phyloP scores from a whole-genome alignment of 2,113 vertebrate genomes.

The Triplophysa dalaica region DNA sequence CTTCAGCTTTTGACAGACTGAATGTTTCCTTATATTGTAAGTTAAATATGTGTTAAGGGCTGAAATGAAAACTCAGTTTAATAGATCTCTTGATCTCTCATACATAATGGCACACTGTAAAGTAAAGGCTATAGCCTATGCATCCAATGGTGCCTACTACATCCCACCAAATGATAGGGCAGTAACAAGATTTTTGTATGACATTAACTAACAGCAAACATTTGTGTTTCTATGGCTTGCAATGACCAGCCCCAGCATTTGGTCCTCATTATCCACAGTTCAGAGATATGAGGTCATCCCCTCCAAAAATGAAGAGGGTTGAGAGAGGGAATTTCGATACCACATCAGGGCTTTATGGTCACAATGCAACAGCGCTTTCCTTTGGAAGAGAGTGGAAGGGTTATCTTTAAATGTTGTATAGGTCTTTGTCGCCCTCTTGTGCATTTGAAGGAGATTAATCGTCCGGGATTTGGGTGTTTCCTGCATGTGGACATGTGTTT shows the following conservation, averaged over 20 bases:
- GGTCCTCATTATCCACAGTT: slow-evolving; percentile 67
- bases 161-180: slow-evolving; percentile 4
- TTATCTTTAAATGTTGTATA: no score
- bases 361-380: slow-evolving; percentile 39
- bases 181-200: slow-evolving; percentile 30
- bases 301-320: slow-evolving; percentile 49
- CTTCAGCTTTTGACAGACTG: neutral
- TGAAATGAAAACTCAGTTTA: neutral
- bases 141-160: neutral
- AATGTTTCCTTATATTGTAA: neutral
- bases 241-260: slow-evolving; percentile 61
- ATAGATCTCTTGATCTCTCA: neutral
- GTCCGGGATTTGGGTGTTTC: neutral
- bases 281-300: slow-evolving; percentile 66
- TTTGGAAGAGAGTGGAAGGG: slow-evolving; percentile 9
- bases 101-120: neutral
- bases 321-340: neutral
- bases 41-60: neutral
- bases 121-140: neutral
- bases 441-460: neutral
- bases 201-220: slow-evolving; percentile 27
- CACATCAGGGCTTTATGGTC: neutral
- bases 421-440: slow-evolving; percentile 46
- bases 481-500: no score
- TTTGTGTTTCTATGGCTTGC: slow-evolving; percentile 63